Evolutionary conservation across 2,797 vertebrate genomes (phyloP).

Genomic region (Gymnoscopelus braueri): DNA sequence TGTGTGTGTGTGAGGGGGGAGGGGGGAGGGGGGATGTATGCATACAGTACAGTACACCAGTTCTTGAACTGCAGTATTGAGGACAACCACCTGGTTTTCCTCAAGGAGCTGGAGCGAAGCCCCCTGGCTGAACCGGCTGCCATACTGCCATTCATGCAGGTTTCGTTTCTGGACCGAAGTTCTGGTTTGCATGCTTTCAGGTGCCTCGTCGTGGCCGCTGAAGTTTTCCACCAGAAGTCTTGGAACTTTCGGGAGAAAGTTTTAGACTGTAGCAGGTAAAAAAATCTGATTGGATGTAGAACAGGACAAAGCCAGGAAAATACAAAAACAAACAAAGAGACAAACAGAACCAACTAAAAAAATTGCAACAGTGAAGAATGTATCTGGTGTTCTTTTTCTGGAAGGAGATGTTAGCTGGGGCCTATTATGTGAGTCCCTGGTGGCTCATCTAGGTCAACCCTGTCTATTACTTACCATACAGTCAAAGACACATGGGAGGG

Average conservation of each 20-base stretch:
- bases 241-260: neutral
- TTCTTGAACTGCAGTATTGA: slow-evolving; percentile 15
- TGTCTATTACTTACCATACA: slow-evolving; percentile 65
- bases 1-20: slow-evolving; percentile 1
- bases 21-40: slow-evolving; percentile 21
- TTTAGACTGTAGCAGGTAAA: neutral
- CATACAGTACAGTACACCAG: slow-evolving; percentile 20
- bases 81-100: neutral
- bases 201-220: neutral
- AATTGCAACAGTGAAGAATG: slow-evolving; percentile 3
- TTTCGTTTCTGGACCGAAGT: slow-evolving; percentile 9
- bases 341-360: too few species aligned
- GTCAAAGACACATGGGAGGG: slow-evolving; percentile 58
- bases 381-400: slow-evolving; percentile 14
- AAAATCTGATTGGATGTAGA: neutral
- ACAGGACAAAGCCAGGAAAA: too few species aligned
- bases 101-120: neutral
- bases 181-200: neutral
- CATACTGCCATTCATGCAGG: neutral
- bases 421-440: slow-evolving; percentile 35
- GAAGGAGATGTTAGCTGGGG: slow-evolving; percentile 1
- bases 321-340: too few species aligned
- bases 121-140: neutral
- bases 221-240: slow-evolving; percentile 11
- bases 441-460: slow-evolving; percentile 55